Evolutionary conservation across 2,113 vertebrate species (phyloP).

Genomic region (Typhlomys cinereus): DNA sequence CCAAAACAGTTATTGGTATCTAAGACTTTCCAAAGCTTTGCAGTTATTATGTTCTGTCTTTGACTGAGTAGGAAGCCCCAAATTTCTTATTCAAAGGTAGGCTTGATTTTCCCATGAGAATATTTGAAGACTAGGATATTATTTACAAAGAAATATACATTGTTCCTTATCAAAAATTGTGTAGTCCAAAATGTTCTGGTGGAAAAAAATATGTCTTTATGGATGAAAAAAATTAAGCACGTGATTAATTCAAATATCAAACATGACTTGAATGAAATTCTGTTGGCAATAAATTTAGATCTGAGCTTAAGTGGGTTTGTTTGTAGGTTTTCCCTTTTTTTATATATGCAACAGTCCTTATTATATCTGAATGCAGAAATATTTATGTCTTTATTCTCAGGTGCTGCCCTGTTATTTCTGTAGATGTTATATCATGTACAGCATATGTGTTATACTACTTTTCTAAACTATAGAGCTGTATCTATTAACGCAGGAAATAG

Average conservation of each 20-base stretch:
- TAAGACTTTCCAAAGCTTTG: background rate
- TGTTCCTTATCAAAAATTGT: background rate
- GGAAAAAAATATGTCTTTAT: background rate
- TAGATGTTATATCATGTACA: background rate
- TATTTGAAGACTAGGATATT: background rate
- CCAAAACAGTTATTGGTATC: background rate
- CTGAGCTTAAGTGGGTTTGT: background rate
- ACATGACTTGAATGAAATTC: constrained; percentile 18
- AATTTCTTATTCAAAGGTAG: background rate
- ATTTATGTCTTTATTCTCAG: background rate
- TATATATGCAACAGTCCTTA: background rate
- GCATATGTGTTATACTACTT: background rate
- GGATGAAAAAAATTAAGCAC: background rate
- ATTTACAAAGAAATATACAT: background rate
- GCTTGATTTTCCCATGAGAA: background rate
- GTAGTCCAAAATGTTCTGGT: background rate
- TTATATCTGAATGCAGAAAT: background rate
- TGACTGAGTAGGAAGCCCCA: background rate
- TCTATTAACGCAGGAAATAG: background rate
- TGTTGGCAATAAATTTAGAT: background rate
- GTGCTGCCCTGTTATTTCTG: background rate
- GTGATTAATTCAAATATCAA: no score
- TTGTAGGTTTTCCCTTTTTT: background rate
- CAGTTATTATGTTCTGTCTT: background rate
- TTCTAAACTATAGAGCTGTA: background rate